These are phyloP conservation scores for Zaprionus nigranus DNA, from an alignment of 1,140 invertebrate genomes.

Conservation along the genomic window DNA sequence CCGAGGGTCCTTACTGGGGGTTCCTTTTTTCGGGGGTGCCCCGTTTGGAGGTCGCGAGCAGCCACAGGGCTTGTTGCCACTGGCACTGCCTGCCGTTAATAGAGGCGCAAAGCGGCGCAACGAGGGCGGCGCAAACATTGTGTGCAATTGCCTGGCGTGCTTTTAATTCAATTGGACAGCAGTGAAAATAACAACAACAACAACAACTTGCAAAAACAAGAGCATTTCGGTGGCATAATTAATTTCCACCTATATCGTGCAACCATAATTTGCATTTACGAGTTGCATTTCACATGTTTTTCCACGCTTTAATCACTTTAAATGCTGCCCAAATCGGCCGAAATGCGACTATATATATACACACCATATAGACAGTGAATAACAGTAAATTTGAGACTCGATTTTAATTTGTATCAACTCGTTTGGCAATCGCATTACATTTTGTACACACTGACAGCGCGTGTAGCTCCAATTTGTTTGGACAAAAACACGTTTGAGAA, in stretches of 20 bases:
- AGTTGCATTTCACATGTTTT: conserved; percentile 23
- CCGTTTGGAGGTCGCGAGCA: not conserved
- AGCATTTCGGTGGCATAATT: conserved; percentile 29
- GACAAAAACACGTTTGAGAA: not conserved
- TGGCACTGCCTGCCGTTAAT: conserved; percentile 45
- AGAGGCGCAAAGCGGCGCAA: conserved; percentile 40
- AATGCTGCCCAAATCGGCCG: not conserved
- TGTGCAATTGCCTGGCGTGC: conserved; percentile 42
- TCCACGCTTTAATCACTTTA: conserved; percentile 12
- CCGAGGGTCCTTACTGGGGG: not conserved
- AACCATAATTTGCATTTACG: conserved; percentile 39
- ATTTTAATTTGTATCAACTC: not conserved
- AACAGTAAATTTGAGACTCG: not conserved
- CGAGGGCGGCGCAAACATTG: conserved; percentile 34
- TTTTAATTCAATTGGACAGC: conserved; percentile 52
- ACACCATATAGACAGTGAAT: not conserved
- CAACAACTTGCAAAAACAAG: not conserved
- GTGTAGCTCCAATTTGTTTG: not conserved
- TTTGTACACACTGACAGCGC: not conserved
- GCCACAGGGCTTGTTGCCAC: conserved; percentile 18
- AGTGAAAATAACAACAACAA: not conserved
- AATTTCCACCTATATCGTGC: conserved; percentile 47
- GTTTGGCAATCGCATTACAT: not conserved
- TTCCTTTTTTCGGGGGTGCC: conserved; percentile 22
- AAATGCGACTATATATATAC: not conserved